phyloP scores from a whole-genome alignment of 2,797 vertebrate species.

The Danio albolineatus region DNA sequence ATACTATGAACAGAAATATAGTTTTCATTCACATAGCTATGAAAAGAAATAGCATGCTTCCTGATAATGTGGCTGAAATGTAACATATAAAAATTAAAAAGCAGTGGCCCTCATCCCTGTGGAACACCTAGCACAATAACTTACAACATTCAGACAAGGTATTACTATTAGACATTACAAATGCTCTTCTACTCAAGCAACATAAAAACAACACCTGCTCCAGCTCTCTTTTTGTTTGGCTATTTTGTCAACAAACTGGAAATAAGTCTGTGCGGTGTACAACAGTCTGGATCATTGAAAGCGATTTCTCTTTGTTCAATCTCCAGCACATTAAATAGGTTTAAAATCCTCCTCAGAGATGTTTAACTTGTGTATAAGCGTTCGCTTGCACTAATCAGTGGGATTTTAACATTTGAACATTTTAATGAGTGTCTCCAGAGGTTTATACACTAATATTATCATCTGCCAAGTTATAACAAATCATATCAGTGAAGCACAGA shows the following conservation, averaged over 20 bases:
- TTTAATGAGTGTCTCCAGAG: not conserved
- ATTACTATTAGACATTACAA: no score
- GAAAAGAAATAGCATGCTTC: no score
- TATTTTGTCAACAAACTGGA: not conserved
- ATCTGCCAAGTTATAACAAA: not conserved
- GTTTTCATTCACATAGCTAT: no score
- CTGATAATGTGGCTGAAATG: no score
- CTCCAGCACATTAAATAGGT: conserved; percentile 6
- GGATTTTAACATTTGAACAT: not conserved
- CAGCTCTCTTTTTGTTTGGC: conserved; percentile 18
- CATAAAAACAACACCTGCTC: conserved; percentile 6
- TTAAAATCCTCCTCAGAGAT: not conserved
- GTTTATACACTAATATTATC: not conserved
- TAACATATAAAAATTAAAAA: no score
- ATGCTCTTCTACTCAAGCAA: no score
- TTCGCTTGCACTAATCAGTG: not conserved
- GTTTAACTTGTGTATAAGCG: conserved; percentile 8
- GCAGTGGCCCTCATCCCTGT: no score
- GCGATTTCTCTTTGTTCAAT: conserved; percentile 15
- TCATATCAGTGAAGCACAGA: not conserved
- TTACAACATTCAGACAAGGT: no score
- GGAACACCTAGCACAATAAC: no score
- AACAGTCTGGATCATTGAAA: not conserved
- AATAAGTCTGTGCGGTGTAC: not conserved
- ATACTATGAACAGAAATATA: no score